A percentile compares a stretch with the other conserved stretches of the same genome.
Evolutionary conservation across 1,140 invertebrate species (phyloP).

Genomic region (Muscidifurax raptorellus): DNA sequence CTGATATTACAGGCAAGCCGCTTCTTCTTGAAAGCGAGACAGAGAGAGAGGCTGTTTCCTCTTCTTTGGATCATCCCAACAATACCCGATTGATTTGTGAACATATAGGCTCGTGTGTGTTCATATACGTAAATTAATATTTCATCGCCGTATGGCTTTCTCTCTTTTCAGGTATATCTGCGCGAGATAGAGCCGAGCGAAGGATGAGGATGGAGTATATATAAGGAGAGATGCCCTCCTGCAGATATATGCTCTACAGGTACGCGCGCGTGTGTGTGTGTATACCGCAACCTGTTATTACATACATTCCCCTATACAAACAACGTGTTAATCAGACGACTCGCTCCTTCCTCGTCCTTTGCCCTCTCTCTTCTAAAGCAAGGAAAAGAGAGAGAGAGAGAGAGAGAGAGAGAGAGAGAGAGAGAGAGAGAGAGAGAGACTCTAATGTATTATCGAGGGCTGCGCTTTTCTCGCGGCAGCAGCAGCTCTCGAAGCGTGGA

Average conservation of each 20-base stretch:
- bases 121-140: slow-evolving; percentile 48
- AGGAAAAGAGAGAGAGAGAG: too few species aligned
- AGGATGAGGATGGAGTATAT: slow-evolving; percentile 59
- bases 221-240: slow-evolving; percentile 72
- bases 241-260: slow-evolving; percentile 72
- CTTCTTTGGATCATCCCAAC: slow-evolving; percentile 15
- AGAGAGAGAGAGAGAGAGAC: too few species aligned
- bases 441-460: not conserved
- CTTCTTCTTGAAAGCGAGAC: not conserved
- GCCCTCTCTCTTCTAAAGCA: not conserved
- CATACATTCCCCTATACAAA: slow-evolving; percentile 75
- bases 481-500: slow-evolving; percentile 58
- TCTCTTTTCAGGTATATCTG: slow-evolving; percentile 50
- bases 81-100: slow-evolving; percentile 43
- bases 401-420: too few species aligned
- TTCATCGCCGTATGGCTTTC: slow-evolving; percentile 33
- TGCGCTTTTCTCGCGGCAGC: slow-evolving; percentile 1
- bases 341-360: slow-evolving; percentile 62
- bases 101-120: not conserved
- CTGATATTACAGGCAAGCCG: slow-evolving; percentile 60
- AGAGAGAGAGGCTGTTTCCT: not conserved
- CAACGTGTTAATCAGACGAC: slow-evolving; percentile 74
- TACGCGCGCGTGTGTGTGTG: slow-evolving; percentile 73
- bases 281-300: slow-evolving; percentile 75
- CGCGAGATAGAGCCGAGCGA: slow-evolving; percentile 46